These are phyloP conservation scores for Embiotoca jacksoni DNA, from an alignment of 2,113 vertebrate species.

Conservation along the genomic window DNA sequence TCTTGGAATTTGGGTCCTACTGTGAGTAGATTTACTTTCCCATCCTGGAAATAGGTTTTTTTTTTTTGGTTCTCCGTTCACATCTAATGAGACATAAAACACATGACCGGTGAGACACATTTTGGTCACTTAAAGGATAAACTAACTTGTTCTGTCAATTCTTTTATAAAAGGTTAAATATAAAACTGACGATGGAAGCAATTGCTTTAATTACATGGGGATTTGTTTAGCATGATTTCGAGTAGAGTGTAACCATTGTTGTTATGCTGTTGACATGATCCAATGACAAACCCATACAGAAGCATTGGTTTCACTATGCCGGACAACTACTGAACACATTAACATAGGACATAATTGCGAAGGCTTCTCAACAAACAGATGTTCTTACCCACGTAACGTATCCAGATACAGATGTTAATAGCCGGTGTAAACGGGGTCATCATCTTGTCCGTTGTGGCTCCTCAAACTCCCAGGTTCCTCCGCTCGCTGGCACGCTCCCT, in stretches of 20 bases:
- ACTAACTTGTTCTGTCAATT: not conserved
- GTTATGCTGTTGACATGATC: too few species aligned
- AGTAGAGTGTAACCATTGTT: too few species aligned
- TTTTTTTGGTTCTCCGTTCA: not conserved
- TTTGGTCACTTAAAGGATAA: not conserved
- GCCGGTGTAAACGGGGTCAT: constrained; percentile 1
- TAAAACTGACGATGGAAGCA: not conserved
- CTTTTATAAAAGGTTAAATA: not conserved
- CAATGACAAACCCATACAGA: too few species aligned
- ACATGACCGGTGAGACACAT: not conserved
- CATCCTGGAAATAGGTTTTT: not conserved
- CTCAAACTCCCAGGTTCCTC: constrained; percentile 87
- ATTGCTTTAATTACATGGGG: too few species aligned
- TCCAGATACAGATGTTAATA: not conserved
- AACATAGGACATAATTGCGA: not conserved
- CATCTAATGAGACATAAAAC: not conserved
- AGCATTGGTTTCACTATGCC: too few species aligned
- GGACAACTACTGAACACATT: not conserved
- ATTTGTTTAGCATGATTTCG: too few species aligned
- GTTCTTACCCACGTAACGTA: not conserved
- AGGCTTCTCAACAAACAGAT: not conserved
- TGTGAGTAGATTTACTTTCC: not conserved
- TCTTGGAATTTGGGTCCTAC: constrained; percentile 11
- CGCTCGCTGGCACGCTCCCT: constrained; percentile 90
- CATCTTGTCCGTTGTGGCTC: constrained; percentile 39